A percentile compares a stretch with the other conserved stretches of the same genome.
These are phyloP conservation scores for Crenichthys baileyi DNA, from an alignment of 2,797 vertebrate species.

Conservation along the genomic window DNA sequence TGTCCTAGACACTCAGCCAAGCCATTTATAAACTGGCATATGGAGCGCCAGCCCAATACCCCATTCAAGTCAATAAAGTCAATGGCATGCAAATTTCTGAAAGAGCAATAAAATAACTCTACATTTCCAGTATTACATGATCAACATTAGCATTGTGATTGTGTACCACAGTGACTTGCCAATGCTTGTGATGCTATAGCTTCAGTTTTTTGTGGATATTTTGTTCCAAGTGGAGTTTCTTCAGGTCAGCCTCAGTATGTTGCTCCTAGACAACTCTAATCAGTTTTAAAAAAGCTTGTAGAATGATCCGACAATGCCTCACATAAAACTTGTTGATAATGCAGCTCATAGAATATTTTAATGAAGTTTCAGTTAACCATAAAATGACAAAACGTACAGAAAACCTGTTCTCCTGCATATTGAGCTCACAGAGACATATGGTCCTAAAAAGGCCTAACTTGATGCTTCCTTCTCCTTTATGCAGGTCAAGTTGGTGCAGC, in stretches of 20 bases:
- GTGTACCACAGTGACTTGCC: no score
- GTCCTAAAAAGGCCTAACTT: slow-evolving; percentile 2
- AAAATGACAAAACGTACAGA: background rate
- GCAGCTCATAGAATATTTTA: background rate
- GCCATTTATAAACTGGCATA: background rate
- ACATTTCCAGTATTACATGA: background rate
- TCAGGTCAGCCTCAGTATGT: background rate
- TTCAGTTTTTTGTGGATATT: no score
- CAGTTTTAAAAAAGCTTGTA: no score
- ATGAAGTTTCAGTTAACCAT: background rate
- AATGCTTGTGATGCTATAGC: no score
- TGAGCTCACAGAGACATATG: background rate
- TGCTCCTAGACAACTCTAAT: background rate
- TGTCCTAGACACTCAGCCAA: background rate
- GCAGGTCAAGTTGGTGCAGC: slow-evolving; percentile 98
- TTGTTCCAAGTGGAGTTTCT: background rate
- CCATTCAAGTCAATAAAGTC: background rate
- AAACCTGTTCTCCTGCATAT: background rate
- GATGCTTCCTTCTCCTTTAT: background rate
- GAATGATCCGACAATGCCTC: no score
- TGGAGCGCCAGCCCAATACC: background rate
- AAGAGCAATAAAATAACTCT: background rate
- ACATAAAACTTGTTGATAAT: background rate
- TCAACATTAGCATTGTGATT: background rate
- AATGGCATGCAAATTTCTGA: no score